Percentiles rank a stretch among this genome's conserved stretches.
Evolutionary conservation across 1,140 invertebrate species (phyloP).

Genomic region (Drosophila orena): DNA sequence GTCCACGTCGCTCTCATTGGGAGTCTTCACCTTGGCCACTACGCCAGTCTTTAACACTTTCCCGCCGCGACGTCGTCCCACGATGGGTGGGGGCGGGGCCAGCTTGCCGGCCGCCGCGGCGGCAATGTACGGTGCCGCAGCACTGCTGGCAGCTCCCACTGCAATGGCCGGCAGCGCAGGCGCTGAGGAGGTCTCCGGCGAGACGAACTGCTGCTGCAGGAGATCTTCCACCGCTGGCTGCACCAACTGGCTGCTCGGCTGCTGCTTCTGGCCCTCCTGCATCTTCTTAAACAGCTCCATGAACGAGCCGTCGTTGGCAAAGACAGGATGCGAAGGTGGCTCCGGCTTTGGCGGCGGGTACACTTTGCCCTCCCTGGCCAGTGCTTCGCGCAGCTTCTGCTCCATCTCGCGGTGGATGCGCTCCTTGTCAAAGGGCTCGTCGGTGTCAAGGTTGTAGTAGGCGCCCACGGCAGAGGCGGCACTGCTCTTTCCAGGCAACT

Average conservation of each 20-base stretch:
- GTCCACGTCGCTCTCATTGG: conserved; percentile 87
- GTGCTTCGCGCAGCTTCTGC: conserved; percentile 71
- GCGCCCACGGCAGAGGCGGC: conserved; percentile 60
- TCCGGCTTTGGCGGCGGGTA: conserved; percentile 83
- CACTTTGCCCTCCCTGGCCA: conserved; percentile 81
- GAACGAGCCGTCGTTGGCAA: conserved; percentile 94
- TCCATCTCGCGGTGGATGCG: conserved; percentile 84
- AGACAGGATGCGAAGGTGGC: conserved; percentile 85
- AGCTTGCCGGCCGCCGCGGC: conserved; percentile 84
- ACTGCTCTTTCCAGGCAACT: conserved; percentile 11
- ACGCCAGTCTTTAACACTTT: conserved; percentile 94
- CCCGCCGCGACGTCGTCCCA: conserved; percentile 94
- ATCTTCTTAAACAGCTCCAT: conserved; percentile 95
- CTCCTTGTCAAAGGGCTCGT: conserved; percentile 82
- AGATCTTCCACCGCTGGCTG: conserved; percentile 6
- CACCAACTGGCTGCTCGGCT: conserved; percentile 52
- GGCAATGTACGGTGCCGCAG: conserved; percentile 75
- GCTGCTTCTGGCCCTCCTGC: conserved; percentile 89
- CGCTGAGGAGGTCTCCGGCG: conserved; percentile 4
- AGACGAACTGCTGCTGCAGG: conserved; percentile 38
- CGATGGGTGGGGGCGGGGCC: conserved; percentile 80
- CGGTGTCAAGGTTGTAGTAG: conserved; percentile 74
- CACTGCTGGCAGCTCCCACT: conserved; percentile 62
- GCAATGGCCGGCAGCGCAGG: conserved; percentile 77
- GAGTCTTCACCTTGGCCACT: conserved; percentile 92